Evolutionary conservation across 1,140 invertebrate genomes (phyloP), one percentile per base, ranked within the genome.

Genomic region (Batillaria attramentaria): DNA sequence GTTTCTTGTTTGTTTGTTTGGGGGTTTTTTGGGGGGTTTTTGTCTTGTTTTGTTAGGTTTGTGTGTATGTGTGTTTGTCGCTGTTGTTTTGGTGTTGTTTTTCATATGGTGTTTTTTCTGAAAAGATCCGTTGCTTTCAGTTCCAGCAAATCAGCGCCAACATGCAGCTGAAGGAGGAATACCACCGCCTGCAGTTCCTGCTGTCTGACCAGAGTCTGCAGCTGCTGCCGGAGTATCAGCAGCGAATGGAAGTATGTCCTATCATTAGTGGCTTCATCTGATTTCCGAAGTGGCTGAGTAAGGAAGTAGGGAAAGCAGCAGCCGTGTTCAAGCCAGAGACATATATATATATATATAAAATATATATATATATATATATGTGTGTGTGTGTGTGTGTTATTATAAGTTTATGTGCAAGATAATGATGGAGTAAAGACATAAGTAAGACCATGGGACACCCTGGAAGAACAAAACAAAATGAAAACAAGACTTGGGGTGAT

Each of bases 141-240:
- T 97, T 97, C 88, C 90, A 92, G 20, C 91, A 93, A 54, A 93
- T 96, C 0, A 96, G 95, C 84, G 92, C 93, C 66, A 93, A 94
- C 33, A 95, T 94, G 87, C 92, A 94, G 87, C 86, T 97, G 2
- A 93, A 95, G 83, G 93, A 94, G 20, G 93, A 95, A 82, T 93
- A 95, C 28, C 93, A 94, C 60, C 92, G 94, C 82, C 92, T 97
- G 60, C 93, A 95, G 79, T 94, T 94, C 80, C 91, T 94, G 50
- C 91, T 98, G 2, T 98, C 97, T 0, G 95, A 96, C 79, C 95
- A 96, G 87, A 97, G 94, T 87, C 92, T 99, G 62, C 92, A 93
- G 1, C 91, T 98, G 1, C 96, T 98, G 90, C 95, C 96, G 0
- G 97, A 99, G 85, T 99, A 98, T 90, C 93, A 95, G 82, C 94